Percentiles rank a stretch among this genome's conserved stretches.
Evolutionary conservation across 2,888 invertebrate genomes (phyloP).

Genomic region (Helicoverpa assulta): DNA sequence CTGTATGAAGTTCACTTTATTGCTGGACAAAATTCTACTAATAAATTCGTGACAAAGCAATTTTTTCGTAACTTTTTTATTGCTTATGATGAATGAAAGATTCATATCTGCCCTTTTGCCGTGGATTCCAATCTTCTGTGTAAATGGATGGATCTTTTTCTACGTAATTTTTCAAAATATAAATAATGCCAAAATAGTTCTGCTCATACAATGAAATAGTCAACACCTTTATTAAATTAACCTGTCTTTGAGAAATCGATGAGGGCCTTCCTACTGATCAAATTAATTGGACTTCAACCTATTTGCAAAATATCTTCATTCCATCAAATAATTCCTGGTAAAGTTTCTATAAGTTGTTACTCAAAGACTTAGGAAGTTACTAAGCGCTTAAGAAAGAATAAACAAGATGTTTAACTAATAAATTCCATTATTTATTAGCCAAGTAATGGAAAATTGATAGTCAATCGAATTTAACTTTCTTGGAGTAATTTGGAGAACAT

Average conservation of each 20-base stretch:
- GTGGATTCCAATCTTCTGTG: too few relatives aligned
- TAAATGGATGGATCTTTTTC: too few relatives aligned
- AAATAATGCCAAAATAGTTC: too few relatives aligned
- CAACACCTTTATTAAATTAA: too few relatives aligned
- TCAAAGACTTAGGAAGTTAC: constrained; percentile 43
- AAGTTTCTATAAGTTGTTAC: constrained; percentile 51
- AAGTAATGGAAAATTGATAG: constrained; percentile 43
- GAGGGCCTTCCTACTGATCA: constrained; percentile 19
- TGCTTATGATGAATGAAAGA: too few relatives aligned
- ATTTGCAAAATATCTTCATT: constrained; percentile 43
- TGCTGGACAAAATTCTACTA: background rate
- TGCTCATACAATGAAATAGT: too few relatives aligned
- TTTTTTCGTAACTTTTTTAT: too few relatives aligned
- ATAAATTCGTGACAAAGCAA: too few relatives aligned
- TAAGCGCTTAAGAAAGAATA: constrained; percentile 51
- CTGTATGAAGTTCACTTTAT: background rate
- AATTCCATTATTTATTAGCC: constrained; percentile 46
- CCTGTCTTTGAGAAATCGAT: constrained; percentile 19
- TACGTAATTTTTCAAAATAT: too few relatives aligned
- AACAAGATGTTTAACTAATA: constrained; percentile 50
- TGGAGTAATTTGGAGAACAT: constrained; percentile 20
- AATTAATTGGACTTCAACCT: constrained; percentile 44
- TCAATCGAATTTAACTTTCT: constrained; percentile 49
- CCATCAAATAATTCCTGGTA: constrained; percentile 36
- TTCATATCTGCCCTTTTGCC: too few relatives aligned